A percentile compares a stretch with the other conserved stretches of the same genome.
Conservation (phyloP, 1,140 invertebrate species). For the Chelonus insularis region DNA sequence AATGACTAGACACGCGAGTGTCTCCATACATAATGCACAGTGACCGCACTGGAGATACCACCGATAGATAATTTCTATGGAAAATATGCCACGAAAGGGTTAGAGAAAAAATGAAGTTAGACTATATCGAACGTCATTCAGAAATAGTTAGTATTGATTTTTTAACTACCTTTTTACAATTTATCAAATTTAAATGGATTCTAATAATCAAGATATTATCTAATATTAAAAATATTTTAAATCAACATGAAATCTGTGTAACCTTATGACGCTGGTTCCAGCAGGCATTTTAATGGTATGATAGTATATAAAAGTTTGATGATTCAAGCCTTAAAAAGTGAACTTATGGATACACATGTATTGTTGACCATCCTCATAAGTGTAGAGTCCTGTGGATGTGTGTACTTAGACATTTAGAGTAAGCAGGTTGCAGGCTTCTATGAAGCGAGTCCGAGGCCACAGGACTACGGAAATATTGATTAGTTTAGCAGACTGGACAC, state of each 20-base stretch:
- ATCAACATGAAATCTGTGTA: no score
- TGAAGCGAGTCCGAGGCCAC: constrained; percentile 38
- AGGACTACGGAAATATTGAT: constrained; percentile 49
- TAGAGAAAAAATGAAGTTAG: neutral
- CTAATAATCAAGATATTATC: no score
- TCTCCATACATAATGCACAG: constrained; percentile 53
- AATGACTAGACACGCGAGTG: constrained; percentile 47
- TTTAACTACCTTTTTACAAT: no score
- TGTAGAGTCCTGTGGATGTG: constrained; percentile 3
- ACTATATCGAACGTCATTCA: neutral
- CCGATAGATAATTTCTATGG: constrained; percentile 49
- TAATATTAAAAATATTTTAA: no score
- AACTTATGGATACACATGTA: no score
- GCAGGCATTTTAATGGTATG: no score
- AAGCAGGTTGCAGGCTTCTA: constrained; percentile 10
- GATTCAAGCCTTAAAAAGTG: no score
- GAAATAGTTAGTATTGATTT: neutral
- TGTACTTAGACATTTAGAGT: neutral
- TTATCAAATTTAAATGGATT: no score
- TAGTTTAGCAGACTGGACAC: constrained; percentile 41
- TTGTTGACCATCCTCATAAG: no score
- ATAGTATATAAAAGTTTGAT: no score
- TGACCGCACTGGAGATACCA: constrained; percentile 43
- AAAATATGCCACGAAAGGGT: constrained; percentile 28
- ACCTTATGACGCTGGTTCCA: no score